Conservation (phyloP, 2,113 vertebrate species). For the Alaudala cheleensis region DNA sequence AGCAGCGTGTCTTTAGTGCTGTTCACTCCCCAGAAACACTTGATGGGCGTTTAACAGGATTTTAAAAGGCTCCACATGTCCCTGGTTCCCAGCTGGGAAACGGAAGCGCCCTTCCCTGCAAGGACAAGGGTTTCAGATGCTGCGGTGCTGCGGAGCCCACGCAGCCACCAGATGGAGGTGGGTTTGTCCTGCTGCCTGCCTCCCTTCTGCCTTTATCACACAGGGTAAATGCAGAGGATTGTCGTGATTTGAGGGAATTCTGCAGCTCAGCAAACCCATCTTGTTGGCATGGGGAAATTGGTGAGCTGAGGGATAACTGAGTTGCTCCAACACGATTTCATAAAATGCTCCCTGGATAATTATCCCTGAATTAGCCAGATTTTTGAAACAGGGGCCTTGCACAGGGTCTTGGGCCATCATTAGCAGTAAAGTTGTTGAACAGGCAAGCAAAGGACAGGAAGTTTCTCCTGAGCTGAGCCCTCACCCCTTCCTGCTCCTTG, state of each 20-base stretch:
- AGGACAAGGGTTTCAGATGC: slow-evolving; percentile 18
- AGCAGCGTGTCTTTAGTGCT: background rate
- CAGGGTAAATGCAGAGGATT: background rate
- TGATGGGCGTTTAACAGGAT: background rate
- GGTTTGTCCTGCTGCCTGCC: background rate
- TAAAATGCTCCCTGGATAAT: background rate
- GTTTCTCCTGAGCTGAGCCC: background rate
- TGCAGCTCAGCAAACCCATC: background rate
- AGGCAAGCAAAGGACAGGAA: background rate
- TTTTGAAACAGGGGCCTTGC: too few species aligned
- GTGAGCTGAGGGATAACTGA: too few species aligned
- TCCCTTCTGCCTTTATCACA: background rate
- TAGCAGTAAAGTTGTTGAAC: background rate
- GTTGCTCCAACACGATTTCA: background rate
- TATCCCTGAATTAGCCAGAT: background rate
- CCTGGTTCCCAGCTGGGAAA: background rate
- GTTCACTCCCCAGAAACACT: background rate
- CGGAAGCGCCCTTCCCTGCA: background rate
- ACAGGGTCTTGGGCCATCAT: background rate
- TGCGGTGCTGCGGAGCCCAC: background rate
- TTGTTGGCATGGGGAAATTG: background rate
- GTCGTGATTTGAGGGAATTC: background rate
- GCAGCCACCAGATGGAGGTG: slow-evolving; percentile 27
- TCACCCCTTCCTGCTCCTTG: background rate
- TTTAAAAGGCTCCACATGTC: slow-evolving; percentile 52